Percentiles rank a stretch among this genome's conserved stretches.
Evolutionary conservation across 2,888 invertebrate species (phyloP).

Genomic region (Cryptocheilus praepositus): DNA sequence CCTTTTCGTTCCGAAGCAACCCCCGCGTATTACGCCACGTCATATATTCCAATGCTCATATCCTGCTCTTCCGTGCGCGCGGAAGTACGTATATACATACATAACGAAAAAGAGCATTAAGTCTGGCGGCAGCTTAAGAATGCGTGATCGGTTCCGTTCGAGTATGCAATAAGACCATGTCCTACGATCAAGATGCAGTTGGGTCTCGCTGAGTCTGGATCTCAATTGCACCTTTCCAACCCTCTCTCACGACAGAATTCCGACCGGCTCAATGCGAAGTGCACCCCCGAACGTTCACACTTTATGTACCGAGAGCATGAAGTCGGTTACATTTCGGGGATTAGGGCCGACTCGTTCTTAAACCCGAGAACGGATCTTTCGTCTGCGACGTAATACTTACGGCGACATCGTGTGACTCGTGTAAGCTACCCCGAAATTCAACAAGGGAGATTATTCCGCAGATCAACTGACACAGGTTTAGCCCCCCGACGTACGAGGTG

Average conservation of each 20-base stretch:
- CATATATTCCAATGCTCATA: too few species aligned
- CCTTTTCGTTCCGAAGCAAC: too few species aligned
- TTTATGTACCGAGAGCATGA: slow-evolving; percentile 32
- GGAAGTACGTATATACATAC: not conserved
- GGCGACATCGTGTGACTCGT: too few species aligned
- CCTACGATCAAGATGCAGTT: slow-evolving; percentile 42
- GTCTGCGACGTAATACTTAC: too few species aligned
- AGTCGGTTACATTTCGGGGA: slow-evolving; percentile 34
- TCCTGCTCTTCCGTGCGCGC: too few species aligned
- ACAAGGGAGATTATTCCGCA: too few species aligned
- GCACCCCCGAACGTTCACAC: slow-evolving; percentile 27
- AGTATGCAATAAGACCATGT: slow-evolving; percentile 51
- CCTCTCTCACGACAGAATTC: slow-evolving; percentile 29
- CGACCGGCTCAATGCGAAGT: slow-evolving; percentile 34
- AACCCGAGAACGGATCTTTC: slow-evolving; percentile 14
- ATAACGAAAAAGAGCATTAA: slow-evolving; percentile 16
- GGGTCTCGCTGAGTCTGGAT: slow-evolving; percentile 14
- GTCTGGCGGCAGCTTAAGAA: slow-evolving; percentile 34
- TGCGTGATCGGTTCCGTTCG: slow-evolving; percentile 44
- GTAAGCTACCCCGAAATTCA: too few species aligned
- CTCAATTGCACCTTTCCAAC: slow-evolving; percentile 41
- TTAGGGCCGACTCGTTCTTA: slow-evolving; percentile 38
- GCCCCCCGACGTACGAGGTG: too few species aligned
- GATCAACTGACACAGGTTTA: too few species aligned
- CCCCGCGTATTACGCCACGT: too few species aligned